These are phyloP conservation scores for Cataglyphis altisquamis DNA, from an alignment of 2,888 invertebrate species.

Conservation along the genomic window DNA sequence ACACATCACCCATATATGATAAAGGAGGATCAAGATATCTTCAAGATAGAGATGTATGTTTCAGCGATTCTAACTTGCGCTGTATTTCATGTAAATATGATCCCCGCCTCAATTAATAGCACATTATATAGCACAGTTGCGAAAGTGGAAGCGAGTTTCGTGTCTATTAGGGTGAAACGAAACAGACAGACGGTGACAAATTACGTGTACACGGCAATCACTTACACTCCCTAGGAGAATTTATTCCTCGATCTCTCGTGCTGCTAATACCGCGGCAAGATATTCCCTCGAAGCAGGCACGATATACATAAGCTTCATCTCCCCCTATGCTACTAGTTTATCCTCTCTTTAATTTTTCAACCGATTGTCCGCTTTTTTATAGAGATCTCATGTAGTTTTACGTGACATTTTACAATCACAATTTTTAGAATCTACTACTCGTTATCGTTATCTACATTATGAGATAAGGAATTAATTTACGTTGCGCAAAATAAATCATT, in stretches of 20 bases:
- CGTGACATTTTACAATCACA: background rate
- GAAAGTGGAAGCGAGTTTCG: constrained; percentile 3
- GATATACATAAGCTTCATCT: background rate
- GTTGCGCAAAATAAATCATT: background rate
- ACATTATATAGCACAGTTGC: background rate
- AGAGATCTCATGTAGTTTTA: background rate
- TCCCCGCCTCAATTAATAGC: constrained; percentile 4
- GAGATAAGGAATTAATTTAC: background rate
- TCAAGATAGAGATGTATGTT: background rate
- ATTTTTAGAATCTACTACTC: background rate
- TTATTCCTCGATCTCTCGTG: background rate
- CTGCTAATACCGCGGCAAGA: background rate
- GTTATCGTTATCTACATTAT: background rate
- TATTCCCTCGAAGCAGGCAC: background rate
- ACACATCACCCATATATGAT: background rate
- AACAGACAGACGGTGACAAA: constrained; percentile 5
- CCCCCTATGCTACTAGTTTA: background rate
- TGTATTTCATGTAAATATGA: constrained; percentile 17
- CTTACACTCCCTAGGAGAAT: constrained; percentile 6
- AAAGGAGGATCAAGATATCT: background rate
- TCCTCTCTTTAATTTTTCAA: background rate
- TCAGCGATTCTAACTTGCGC: background rate
- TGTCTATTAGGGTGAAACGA: constrained; percentile 17
- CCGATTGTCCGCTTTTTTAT: background rate
- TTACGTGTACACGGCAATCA: constrained; percentile 31